phyloP scores from a whole-genome alignment of 2,797 vertebrate genomes.

The Phoebastria nigripes region DNA sequence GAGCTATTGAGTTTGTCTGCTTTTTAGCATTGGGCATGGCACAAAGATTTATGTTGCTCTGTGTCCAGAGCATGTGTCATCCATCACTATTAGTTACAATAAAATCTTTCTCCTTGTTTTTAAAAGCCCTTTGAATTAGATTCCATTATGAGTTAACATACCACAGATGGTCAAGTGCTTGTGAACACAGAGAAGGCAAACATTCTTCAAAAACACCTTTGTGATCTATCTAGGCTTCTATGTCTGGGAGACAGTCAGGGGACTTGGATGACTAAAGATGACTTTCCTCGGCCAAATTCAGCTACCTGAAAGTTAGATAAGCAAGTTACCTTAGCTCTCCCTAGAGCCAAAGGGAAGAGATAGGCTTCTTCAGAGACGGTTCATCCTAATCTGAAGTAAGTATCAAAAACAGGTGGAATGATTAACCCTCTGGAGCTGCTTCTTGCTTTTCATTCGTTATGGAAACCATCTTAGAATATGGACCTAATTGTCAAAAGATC shows the following conservation, averaged over 20 bases:
- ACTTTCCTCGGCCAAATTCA: background rate
- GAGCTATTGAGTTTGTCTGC: constrained; percentile 26
- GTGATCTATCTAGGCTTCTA: background rate
- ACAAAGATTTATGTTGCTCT: constrained; percentile 63
- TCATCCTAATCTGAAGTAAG: background rate
- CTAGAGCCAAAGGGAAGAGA: background rate
- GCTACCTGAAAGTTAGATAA: background rate
- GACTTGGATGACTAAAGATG: background rate
- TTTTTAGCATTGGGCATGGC: constrained; percentile 31
- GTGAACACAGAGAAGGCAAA: constrained; percentile 23
- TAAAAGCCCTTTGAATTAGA: constrained; percentile 71
- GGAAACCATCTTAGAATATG: background rate
- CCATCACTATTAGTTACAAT: constrained; percentile 71
- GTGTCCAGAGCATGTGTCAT: background rate
- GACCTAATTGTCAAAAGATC: background rate
- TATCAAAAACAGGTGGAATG: background rate
- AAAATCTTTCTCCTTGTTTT: constrained; percentile 70
- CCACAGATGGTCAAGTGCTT: constrained; percentile 43
- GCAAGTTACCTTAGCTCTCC: background rate
- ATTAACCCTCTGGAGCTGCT: background rate
- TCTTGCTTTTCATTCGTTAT: background rate
- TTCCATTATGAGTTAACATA: constrained; percentile 67
- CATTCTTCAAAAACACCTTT: background rate
- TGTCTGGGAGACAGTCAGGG: background rate
- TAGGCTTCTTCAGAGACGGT: background rate